Evolutionary conservation across 1,140 invertebrate genomes (phyloP), one percentile per base, ranked within the genome.

Genomic region (Cherax quadricarinatus): DNA sequence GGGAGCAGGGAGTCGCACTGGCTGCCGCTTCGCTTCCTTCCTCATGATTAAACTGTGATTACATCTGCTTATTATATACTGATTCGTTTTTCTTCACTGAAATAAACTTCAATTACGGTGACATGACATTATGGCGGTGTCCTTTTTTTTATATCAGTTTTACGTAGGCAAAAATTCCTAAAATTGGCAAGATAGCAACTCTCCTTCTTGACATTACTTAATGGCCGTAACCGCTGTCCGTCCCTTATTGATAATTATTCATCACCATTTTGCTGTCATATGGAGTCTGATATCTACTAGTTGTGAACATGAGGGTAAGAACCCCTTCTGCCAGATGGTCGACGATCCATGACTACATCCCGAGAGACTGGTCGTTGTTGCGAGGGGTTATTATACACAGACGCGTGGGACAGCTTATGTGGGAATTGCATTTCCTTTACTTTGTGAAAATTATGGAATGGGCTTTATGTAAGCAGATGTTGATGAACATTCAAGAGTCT

Each of bases 161-260:
- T 60, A 21, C 18, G 62, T 66, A 66, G 62, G 18, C 4, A 66
- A 66, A 18, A 66, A 16, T 16, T 21, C 62, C 14, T 16, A 16
- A 18, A 18, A 66, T 10, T 60, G 57, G 16, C 57, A 60, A 60
- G 57, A 60, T 41, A 81, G 82, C 48, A 85, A 49, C 24, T 14
- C 16, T 21, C 70, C 70, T 62, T 86, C 89, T 91, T 86, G 89
- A 86, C 83, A 85, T 73, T 24, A 48, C 66, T 73, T 91, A 86
- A 91, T 91, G 89, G 83, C 89, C 89, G 89, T 86, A 91, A 86
- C 88, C 89, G 89, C 89, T 91, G 89, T 91, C 89, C 89, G 89
- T 86, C 83, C 89, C 79, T 91, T 91, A 91, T 91, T 91, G 89
- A 91, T 91, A 85, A 91, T 91, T 91, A 91, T 91, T 91, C 89